A percentile compares a stretch with the other conserved stretches of the same genome.
phyloP scores from a whole-genome alignment of 2,888 invertebrate genomes.

The Drosophila quinaria region DNA sequence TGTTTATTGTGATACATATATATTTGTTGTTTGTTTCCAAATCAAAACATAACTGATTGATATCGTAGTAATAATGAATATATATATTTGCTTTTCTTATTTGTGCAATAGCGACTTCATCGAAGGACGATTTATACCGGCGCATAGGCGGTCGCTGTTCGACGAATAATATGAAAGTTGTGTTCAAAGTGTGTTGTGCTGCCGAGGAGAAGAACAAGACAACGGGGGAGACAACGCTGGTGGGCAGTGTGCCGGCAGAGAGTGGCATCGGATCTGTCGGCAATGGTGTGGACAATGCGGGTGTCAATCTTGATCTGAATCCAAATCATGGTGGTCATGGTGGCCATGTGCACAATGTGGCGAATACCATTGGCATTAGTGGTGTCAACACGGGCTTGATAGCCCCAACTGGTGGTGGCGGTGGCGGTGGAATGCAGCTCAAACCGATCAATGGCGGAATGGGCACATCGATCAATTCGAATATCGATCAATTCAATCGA shows the following conservation, averaged over 20 bases:
- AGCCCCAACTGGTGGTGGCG: constrained; percentile 23
- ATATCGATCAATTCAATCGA: constrained; percentile 85
- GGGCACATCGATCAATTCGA: constrained; percentile 84
- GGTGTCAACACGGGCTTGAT: constrained; percentile 81
- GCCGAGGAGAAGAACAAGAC: constrained; percentile 88
- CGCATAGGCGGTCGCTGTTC: constrained; percentile 97
- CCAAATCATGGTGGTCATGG: constrained; percentile 64
- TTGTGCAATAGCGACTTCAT: constrained; percentile 90
- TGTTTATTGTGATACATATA: no score
- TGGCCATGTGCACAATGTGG: constrained; percentile 75
- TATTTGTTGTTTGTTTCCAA: neutral
- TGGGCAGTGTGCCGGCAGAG: constrained; percentile 40
- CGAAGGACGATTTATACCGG: constrained; percentile 95
- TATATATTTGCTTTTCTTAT: neutral
- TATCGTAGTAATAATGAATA: neutral
- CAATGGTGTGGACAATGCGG: constrained; percentile 56
- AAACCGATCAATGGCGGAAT: constrained; percentile 70
- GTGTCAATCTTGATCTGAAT: constrained; percentile 54
- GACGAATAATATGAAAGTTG: constrained; percentile 97
- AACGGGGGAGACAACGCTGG: constrained; percentile 81
- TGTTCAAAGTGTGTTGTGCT: constrained; percentile 96
- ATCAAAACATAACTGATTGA: no score
- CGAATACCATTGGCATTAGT: constrained; percentile 78
- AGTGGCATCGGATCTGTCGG: constrained; percentile 46
- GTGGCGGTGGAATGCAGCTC: constrained; percentile 57